Percentiles rank a stretch among this genome's conserved stretches.
Conservation (phyloP, 2,888 invertebrate species). For the Lasioglossum lativentre region DNA sequence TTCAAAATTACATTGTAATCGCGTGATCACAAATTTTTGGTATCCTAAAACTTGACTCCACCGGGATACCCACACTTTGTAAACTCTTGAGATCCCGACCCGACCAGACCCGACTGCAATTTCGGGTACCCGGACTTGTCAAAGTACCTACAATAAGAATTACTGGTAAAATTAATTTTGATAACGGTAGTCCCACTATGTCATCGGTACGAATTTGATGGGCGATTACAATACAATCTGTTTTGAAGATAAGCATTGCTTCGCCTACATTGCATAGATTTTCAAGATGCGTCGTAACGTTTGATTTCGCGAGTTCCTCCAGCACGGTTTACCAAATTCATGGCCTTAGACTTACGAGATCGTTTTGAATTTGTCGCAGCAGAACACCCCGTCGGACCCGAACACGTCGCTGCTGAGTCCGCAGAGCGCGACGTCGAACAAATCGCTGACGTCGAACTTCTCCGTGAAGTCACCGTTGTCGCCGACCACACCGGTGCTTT, state of each 20-base stretch:
- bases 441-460: conserved; percentile 79
- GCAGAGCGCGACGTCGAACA: conserved; percentile 80
- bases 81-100: no score
- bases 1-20: no score
- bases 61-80: no score
- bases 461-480: conserved; percentile 77
- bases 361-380: conserved; percentile 55
- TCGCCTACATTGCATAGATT: not conserved
- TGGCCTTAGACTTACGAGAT: not conserved
- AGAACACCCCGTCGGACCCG: conserved; percentile 81
- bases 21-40: no score
- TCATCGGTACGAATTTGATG: not conserved
- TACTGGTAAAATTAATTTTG: no score
- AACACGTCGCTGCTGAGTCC: conserved; percentile 81
- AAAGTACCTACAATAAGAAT: no score
- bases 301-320: not conserved
- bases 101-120: no score
- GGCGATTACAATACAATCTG: not conserved
- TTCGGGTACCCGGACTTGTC: no score
- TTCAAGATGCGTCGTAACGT: not conserved
- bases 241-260: not conserved
- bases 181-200: no score
- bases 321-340: not conserved
- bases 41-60: no score
- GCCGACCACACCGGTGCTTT: conserved; percentile 77